These are phyloP conservation scores for Zoanthus sociatus DNA, from an alignment of 92 coral and sea anemone genomes.

Conservation along the genomic window DNA sequence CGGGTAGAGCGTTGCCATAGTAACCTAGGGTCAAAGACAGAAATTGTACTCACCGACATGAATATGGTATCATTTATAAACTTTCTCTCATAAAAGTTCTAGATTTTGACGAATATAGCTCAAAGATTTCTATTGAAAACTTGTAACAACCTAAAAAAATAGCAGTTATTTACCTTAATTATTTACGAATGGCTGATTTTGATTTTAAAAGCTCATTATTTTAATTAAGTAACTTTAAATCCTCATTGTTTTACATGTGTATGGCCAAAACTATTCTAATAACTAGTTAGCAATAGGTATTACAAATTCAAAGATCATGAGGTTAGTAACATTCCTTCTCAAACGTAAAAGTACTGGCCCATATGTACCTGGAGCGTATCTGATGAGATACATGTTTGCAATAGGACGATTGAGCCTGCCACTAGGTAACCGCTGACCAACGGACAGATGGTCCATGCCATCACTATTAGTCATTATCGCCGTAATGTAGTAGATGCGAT, in stretches of 20 bases:
- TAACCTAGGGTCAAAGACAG: conserved; percentile 6
- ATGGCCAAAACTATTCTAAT: no score
- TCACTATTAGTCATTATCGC: conserved; percentile 62
- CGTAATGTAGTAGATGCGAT: conserved; percentile 56
- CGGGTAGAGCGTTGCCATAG: conserved; percentile 52
- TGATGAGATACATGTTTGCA: conserved; percentile 61
- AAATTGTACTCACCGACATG: not conserved
- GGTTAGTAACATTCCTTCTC: no score
- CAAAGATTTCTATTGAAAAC: no score
- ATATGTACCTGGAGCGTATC: conserved; percentile 53
- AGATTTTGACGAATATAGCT: no score
- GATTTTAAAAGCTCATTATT: no score
- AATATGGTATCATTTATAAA: not conserved
- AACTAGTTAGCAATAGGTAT: not conserved
- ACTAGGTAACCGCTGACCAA: conserved; percentile 66
- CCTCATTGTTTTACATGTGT: not conserved
- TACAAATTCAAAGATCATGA: no score
- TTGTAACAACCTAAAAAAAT: no score
- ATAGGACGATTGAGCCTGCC: conserved; percentile 65
- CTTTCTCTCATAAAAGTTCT: no score
- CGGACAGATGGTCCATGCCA: conserved; percentile 63
- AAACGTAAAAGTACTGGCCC: no score
- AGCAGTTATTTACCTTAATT: no score
- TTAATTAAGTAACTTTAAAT: not conserved
- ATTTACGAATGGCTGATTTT: no score